Base-by-base conservation (phyloP, 2,888 invertebrate genomes). In the Cosmia pyralina region DNA sequence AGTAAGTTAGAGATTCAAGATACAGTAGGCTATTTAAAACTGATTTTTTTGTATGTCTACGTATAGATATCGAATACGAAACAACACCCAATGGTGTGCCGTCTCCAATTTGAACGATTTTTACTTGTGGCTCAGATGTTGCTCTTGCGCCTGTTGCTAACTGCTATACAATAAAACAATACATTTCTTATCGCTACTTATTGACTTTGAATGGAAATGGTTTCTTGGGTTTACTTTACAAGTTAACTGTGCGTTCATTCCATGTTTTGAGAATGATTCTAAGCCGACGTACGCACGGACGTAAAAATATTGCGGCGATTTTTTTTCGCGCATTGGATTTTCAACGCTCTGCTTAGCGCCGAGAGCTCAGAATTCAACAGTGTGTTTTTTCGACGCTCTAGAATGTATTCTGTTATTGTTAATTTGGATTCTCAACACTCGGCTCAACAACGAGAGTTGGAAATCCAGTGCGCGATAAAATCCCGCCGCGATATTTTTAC, bases 121-220 rank as follows among this genome's bases (percentile, higher is more conserved):
- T 50, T 68, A 38, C 13, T n/a, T 11, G 44, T 44, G 55, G 44
- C 13, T 34, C 13, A 57, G 48, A 17, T n/a, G 10, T 28, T 2
- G 22, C 34, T 8, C 34, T 28, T 2, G 22, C 34, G 11, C 34
- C 15, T 64, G 58, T 52, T 5, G 22, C 19, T 15, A 58, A 64
- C 50, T 52, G 8, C 38, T 28, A 8, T 17, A 75, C 63, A 63
- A 58, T 63, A 28, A 15, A 50, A 75, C 69, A 63, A 64, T 48
- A 28, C 28, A 4, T 17, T 44, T 52, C 22, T 38, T 22, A 38
- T 17, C 38, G 19, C 63, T 63, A n/a, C n/a, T n/a, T n/a, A 46
- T 69, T 64, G 63, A 38, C n/a, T 75, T 13, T 69, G 15, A 63
- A 69, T 41, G n/a, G n/a, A 52, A 44, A 67, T 52, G 48, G 4